Conservation (phyloP, 92 coral and sea anemone species). For the Zoanthus solanderi region DNA sequence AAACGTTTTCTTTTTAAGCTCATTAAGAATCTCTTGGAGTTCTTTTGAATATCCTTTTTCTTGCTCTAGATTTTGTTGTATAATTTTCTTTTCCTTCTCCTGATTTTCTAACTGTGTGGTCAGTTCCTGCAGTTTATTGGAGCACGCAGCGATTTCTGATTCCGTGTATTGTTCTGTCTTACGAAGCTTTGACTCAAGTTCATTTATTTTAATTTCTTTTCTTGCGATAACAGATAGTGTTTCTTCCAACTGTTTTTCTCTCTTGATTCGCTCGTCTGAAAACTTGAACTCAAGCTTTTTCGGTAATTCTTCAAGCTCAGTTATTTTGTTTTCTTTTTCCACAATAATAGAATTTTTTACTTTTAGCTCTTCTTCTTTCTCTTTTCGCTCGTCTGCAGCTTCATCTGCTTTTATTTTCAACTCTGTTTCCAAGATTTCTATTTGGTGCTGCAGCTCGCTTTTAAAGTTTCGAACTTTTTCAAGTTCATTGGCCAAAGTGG, state of each 20-base stretch:
- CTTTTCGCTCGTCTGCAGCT: conserved; percentile 45
- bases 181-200: conserved; percentile 34
- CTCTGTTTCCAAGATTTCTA: too few relatives aligned
- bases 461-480: too few relatives aligned
- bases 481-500: too few relatives aligned
- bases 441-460: too few relatives aligned
- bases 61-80: conserved; percentile 34
- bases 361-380: conserved; percentile 54
- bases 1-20: neutral
- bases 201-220: conserved; percentile 44
- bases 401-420: conserved; percentile 29
- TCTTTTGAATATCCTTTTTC: conserved; percentile 30
- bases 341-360: conserved; percentile 22
- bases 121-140: conserved; percentile 43
- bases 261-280: conserved; percentile 25
- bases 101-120: conserved; percentile 41
- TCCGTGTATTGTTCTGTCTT: conserved; percentile 42
- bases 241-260: conserved; percentile 44
- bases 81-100: conserved; percentile 26
- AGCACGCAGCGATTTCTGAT: conserved; percentile 21
- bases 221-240: conserved; percentile 33
- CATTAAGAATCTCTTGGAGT: conserved; percentile 49
- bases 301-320: neutral
- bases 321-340: conserved; percentile 47
- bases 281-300: conserved; percentile 37